Evolutionary conservation across 2,797 vertebrate genomes (phyloP).

Genomic region (Pseudochaenichthys georgianus): DNA sequence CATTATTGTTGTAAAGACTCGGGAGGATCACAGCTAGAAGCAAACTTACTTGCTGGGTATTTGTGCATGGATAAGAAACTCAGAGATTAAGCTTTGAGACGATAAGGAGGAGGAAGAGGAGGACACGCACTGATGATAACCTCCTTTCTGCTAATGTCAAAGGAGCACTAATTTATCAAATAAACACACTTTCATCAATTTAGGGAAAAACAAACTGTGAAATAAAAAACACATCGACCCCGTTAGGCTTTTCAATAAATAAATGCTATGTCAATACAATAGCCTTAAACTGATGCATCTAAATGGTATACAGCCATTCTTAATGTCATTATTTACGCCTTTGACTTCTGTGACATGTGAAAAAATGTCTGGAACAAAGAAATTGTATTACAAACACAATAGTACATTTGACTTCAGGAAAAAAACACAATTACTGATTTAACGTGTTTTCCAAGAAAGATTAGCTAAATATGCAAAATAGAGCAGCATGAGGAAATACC

Average conservation of each 20-base stretch:
- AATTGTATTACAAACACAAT: neutral
- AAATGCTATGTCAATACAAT: neutral
- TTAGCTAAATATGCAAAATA: too few relatives aligned
- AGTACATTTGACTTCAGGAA: too few relatives aligned
- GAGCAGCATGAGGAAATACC: neutral
- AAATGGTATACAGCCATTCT: neutral
- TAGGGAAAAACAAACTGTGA: neutral
- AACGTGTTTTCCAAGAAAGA: too few relatives aligned
- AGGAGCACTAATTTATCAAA: neutral
- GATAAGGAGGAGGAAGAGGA: neutral
- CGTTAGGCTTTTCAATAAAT: neutral
- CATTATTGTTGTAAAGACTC: neutral
- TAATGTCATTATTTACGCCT: neutral
- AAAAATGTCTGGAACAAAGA: neutral
- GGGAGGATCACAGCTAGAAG: conserved; percentile 9
- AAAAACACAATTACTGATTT: too few relatives aligned
- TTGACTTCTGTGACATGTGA: neutral
- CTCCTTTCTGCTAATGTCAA: conserved; percentile 1
- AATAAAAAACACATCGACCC: conserved; percentile 3
- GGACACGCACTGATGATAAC: neutral
- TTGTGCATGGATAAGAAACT: neutral
- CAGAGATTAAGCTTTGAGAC: neutral
- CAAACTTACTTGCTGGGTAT: neutral
- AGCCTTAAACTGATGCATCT: neutral
- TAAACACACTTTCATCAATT: conserved; percentile 7